phyloP scores from a whole-genome alignment of 2,888 invertebrate species.

The Troides aeacus region DNA sequence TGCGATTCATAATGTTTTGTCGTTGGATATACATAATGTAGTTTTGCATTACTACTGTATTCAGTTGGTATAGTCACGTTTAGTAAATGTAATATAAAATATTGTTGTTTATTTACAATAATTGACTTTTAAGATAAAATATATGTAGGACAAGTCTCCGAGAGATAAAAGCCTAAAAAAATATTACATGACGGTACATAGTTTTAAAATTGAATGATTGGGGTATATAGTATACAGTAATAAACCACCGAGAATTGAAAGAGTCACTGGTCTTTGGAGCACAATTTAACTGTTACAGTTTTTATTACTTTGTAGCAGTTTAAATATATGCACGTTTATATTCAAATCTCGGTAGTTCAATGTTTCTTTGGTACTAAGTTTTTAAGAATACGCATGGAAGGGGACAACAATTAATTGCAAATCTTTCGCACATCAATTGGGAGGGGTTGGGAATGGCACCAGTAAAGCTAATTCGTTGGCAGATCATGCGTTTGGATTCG shows the following conservation, averaged over 20 bases:
- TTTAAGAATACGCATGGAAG: background rate
- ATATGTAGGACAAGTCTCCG: too few species aligned
- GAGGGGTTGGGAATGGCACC: background rate
- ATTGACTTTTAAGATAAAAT: too few species aligned
- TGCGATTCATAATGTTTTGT: background rate
- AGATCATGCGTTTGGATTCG: constrained; percentile 91
- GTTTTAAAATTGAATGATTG: background rate
- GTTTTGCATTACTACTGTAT: background rate
- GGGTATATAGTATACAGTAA: too few species aligned
- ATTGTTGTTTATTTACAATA: too few species aligned
- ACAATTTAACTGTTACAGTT: background rate
- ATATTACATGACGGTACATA: background rate
- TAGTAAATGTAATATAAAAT: background rate
- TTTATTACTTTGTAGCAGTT: background rate
- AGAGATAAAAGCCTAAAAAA: background rate
- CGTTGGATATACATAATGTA: background rate
- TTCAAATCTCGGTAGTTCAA: background rate
- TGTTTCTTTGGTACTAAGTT: background rate
- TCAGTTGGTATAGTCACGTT: background rate
- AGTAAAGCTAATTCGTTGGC: constrained; percentile 31
- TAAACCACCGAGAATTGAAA: background rate
- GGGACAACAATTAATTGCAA: background rate
- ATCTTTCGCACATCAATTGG: constrained; percentile 2
- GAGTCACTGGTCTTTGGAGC: background rate
- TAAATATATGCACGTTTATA: background rate